phyloP scores from a whole-genome alignment of 2,888 invertebrate species.

The Dryomyza anilis region DNA sequence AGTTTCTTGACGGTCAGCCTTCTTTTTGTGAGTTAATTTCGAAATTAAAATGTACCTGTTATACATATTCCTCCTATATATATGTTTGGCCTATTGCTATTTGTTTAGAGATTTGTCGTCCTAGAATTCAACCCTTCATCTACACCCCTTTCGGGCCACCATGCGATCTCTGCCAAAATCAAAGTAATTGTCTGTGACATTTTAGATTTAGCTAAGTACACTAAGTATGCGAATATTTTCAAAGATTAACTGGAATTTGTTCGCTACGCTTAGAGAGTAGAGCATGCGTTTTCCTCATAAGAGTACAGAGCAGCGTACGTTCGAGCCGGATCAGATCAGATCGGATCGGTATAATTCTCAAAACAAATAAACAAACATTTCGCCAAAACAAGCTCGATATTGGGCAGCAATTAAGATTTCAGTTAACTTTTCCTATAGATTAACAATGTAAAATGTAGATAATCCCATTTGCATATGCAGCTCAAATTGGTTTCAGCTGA shows the following conservation, averaged over 20 bases:
- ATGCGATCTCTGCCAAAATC: background rate
- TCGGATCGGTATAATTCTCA: slow-evolving; percentile 43
- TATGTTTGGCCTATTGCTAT: background rate
- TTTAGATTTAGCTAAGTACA: background rate
- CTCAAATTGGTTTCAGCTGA: slow-evolving; percentile 25
- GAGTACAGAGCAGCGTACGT: slow-evolving; percentile 26
- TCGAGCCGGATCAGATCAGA: slow-evolving; percentile 28
- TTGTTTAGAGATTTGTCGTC: slow-evolving; percentile 17
- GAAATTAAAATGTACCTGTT: background rate
- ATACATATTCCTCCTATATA: background rate
- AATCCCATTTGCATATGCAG: slow-evolving; percentile 45
- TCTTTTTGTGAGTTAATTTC: background rate
- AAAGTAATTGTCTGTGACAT: slow-evolving; percentile 15
- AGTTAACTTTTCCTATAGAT: slow-evolving; percentile 45
- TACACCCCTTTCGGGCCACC: slow-evolving; percentile 13
- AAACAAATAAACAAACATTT: slow-evolving; percentile 52
- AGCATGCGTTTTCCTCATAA: background rate
- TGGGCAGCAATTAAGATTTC: slow-evolving; percentile 35
- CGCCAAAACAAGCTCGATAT: slow-evolving; percentile 19
- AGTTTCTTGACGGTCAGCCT: background rate
- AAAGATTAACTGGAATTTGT: slow-evolving; percentile 28
- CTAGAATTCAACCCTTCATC: slow-evolving; percentile 19
- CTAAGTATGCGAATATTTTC: no score
- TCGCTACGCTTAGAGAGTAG: slow-evolving; percentile 29
- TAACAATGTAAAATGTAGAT: slow-evolving; percentile 50